These are phyloP conservation scores for Medauroidea extradentata DNA, from an alignment of 1,140 invertebrate genomes.

Conservation along the genomic window DNA sequence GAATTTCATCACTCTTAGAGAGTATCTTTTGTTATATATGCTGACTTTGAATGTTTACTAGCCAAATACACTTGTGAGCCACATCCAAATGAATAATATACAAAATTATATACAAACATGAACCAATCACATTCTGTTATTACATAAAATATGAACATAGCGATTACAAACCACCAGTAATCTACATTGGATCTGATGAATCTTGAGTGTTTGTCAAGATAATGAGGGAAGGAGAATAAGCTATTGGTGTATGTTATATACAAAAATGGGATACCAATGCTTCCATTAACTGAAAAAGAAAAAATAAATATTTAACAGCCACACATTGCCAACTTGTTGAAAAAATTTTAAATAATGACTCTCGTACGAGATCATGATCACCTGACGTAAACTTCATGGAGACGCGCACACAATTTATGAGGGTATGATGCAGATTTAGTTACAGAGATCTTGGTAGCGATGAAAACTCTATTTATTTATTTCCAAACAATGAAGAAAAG, in stretches of 20 bases:
- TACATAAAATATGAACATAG: too few species aligned
- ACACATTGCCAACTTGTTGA: background rate
- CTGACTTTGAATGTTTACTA: background rate
- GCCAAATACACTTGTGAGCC: background rate
- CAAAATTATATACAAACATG: background rate
- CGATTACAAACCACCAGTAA: background rate
- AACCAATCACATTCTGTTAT: too few species aligned
- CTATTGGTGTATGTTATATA: background rate
- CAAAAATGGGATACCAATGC: background rate
- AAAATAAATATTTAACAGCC: background rate
- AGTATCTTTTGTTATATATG: background rate
- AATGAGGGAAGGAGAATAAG: background rate
- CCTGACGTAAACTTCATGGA: conserved; percentile 16
- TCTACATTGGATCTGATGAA: background rate
- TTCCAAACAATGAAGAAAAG: background rate
- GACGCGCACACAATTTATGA: conserved; percentile 15
- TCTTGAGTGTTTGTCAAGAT: background rate
- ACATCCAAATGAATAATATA: background rate
- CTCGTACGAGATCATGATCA: conserved; percentile 20
- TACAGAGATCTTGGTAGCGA: background rate
- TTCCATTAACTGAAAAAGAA: background rate
- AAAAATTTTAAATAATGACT: conserved; percentile 2
- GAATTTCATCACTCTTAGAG: background rate
- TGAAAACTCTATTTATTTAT: background rate
- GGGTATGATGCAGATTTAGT: conserved; percentile 18